Evolutionary conservation across 2,797 vertebrate genomes (phyloP), one percentile per base, ranked within the genome.

Genomic region (Bradypus variegatus): DNA sequence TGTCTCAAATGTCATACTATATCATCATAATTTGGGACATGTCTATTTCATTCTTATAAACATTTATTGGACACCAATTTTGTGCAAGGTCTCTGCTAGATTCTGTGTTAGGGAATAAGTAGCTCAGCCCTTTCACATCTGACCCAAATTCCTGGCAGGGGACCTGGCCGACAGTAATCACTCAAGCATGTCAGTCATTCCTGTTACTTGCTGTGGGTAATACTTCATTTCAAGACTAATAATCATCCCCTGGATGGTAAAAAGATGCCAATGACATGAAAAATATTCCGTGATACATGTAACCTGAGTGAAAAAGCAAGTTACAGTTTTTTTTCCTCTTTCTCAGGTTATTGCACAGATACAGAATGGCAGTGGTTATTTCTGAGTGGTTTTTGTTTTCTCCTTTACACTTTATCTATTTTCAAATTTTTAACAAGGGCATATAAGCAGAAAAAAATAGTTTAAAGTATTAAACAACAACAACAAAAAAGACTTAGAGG

Each of bases 251-350:
- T 60, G 18, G 60, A 72, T 92, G 27, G 33, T 45, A 45, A 79
- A 87, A 86, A 48, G 41, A 82, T 64, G 36, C 45, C 29, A 65
- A 80, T 85, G 29, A 75, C 23, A 8, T 45, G 33, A 85, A 78
- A 91, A 93, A 64, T 36, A 70, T 45, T 31, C 50, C 36, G 31
- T n/a, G 62, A 70, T 48, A 14, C 36, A 82, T 23, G 18, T 70
- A 80, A 75, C 60, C 45, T 53, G 53, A 84, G 48, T 91, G 76
- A 80, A 90, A 76, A 88, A 84, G 65, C 45, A 70, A 92, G 81
- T 38, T 64, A 53, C 58, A 38, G 4, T 48, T 23, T 45, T 27
- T 19, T 33, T 27, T 13, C 23, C 48, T 79, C 41, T 79, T 55
- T 72, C 14, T 83, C 31, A 36, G 19, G 41, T 15, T 27, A 53